A percentile compares a stretch with the other conserved stretches of the same genome.
Evolutionary conservation across 2,888 invertebrate species (phyloP).

Genomic region (Drosophila neonasuta): DNA sequence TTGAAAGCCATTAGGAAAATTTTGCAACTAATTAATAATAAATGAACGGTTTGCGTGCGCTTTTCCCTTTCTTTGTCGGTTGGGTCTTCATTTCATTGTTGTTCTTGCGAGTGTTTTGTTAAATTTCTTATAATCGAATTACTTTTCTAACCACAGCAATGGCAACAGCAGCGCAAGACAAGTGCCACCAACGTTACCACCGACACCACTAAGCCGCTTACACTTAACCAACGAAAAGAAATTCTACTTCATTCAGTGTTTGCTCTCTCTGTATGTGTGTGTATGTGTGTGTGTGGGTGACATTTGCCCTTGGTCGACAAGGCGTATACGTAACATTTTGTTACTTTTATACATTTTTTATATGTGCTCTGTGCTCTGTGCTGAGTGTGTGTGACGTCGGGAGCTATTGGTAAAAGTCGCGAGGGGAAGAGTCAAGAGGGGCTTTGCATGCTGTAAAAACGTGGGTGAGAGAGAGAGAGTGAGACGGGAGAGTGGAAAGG

Average conservation of each 20-base stretch:
- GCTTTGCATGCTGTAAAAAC: conserved; percentile 1
- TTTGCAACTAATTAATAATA: conserved; percentile 64
- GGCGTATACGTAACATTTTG: conserved; percentile 67
- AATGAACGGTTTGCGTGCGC: conserved; percentile 53
- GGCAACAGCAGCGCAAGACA: conserved; percentile 31
- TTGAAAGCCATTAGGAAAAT: conserved; percentile 53
- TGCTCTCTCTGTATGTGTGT: conserved; percentile 2
- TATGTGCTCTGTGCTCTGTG: conserved; percentile 6
- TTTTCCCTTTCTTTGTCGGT: not conserved
- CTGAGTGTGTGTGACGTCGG: not conserved
- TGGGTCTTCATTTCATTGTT: conserved; percentile 2
- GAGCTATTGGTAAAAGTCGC: conserved; percentile 14
- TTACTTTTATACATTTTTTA: conserved; percentile 51
- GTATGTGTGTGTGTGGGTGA: conserved; percentile 42
- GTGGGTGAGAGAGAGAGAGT: not conserved
- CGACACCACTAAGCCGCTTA: conserved; percentile 74
- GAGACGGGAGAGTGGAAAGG: not conserved
- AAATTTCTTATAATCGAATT: conserved; percentile 70
- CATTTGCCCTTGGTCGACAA: conserved; percentile 65
- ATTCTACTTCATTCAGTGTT: conserved; percentile 24
- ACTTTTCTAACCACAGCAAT: conserved; percentile 65
- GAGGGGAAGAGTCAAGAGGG: not conserved
- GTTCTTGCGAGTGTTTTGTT: conserved; percentile 22
- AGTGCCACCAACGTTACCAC: conserved; percentile 32
- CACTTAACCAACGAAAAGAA: conserved; percentile 54